Conservation (phyloP, 1,140 invertebrate genomes). For the Calephelis virginiensis region DNA sequence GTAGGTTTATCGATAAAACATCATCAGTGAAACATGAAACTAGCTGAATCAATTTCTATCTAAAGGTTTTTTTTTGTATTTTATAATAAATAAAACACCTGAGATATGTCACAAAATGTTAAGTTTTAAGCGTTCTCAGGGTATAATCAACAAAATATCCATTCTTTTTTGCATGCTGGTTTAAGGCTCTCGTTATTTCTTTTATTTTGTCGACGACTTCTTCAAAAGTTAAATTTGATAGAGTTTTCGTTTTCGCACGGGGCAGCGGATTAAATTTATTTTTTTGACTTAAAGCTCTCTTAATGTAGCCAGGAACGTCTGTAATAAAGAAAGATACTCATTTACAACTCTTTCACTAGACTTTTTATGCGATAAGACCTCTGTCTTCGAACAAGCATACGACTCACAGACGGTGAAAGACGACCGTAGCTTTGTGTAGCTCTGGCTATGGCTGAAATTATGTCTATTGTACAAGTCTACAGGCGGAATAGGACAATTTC, state of each 20-base stretch:
- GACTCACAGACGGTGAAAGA: no score
- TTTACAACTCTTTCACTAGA: neutral
- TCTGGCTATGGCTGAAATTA: no score
- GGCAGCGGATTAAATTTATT: conserved; percentile 32
- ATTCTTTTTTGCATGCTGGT: conserved; percentile 50
- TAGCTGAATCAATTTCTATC: no score
- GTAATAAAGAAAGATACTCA: conserved; percentile 27
- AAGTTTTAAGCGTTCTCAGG: conserved; percentile 43
- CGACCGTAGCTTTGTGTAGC: no score
- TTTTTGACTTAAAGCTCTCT: conserved; percentile 45
- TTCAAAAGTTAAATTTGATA: conserved; percentile 45
- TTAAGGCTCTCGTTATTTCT: conserved; percentile 49
- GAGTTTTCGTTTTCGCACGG: conserved; percentile 40
- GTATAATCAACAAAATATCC: conserved; percentile 66
- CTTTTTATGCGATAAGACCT: no score
- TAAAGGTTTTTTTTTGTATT: no score
- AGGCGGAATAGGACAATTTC: no score
- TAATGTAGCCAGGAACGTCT: conserved; percentile 55
- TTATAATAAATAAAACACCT: no score
- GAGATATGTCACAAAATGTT: neutral
- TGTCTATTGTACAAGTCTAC: no score
- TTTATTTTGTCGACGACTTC: conserved; percentile 56
- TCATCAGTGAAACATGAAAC: no score
- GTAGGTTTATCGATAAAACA: no score
- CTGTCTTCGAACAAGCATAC: no score